Evolutionary conservation across 2,888 invertebrate genomes (phyloP), one percentile per base, ranked within the genome.

Genomic region (Gisinianus flammeolus): DNA sequence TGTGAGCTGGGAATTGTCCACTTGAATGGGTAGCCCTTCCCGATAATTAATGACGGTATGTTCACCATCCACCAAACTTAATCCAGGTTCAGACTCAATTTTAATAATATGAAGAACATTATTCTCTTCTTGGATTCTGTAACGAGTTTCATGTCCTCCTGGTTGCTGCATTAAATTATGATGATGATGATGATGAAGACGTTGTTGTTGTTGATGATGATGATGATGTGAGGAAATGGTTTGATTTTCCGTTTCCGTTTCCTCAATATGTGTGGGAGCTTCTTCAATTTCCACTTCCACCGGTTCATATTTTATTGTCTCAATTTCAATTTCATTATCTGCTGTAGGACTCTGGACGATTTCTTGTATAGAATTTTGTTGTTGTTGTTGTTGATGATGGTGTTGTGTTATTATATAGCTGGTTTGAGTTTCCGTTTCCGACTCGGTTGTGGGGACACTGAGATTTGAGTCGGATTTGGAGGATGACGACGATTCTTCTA

Each of bases 71-170:
- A 58, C 58, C 19, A 19, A 64, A 8, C 12, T 24, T 6, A 10
- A 26, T 8, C 5, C 8, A 6, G 22, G 28, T 44, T 76, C 76
- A 19, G 76, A 30, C 16, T 76, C 76, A 26, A 76, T 76, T 62
- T 76, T 76, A n/a, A 76, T 68, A 16, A 69, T 76, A 35, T 69
- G 76, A 12, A 69, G 30, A 0, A 76, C 76, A 62, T 69, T 69
- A 28, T 69, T 76, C n/a, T 76, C 69, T 30, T 76, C 76, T 31
- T 76, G 68, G 3, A 68, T 68, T n/a, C 68, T 35, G 26, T 75
- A 75, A 6, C 75, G 31, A 5, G 73, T 44, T 54, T 75, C 75
- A 22, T 52, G 35, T n/a, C n/a, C n/a, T n/a, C n/a, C n/a, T n/a
- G n/a, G n/a, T 16, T 35, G 44, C 28, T 67, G 33, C 24, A 22